Base-by-base conservation (phyloP, 2,888 invertebrate genomes). In the Vandiemenella viatica region DNA sequence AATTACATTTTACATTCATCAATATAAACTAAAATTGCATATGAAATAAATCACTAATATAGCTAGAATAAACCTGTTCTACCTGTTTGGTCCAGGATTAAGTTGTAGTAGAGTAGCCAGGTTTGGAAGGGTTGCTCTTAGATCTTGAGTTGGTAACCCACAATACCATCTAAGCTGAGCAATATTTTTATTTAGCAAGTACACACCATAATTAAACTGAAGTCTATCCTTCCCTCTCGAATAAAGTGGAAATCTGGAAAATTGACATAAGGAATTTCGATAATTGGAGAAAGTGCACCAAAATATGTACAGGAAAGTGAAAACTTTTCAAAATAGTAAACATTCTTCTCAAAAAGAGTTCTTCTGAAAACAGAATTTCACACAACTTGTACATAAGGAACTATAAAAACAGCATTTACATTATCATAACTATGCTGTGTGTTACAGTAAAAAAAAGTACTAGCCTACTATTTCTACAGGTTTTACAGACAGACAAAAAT, bases 181-280 rank as follows among this genome's bases (percentile, higher is more conserved):
- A 53, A 97, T 85, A 63, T 96, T 92, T 67, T 92, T 93, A 69
- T 95, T 95, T 22, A 96, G 69, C 13, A 95, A 71, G 63, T 87
- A 95, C 54, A 95, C 83, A 4, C 83, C 95, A 66, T 93, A 93
- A 53, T 86, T 80, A 62, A 91, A 90, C 56, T 84, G 74, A 7
- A 83, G 75, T 51, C 78, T 75, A 60, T 87, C 85, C 58, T 84
- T 85, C 38, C 85, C 81, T 59, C 82, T 76, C 1, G 80, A 77
- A 65, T 80, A 90, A 13, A 93, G 67, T 0, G 91, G 90, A 64
- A 91, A 90, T 61, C 91, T 91, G 65, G 15, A 69, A 68, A 54
- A 51, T 45, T 21, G 47, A 47, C 26, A 20, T 46, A 32, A 46
- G 26, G 43, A 15, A n/a, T 32, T 4, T 32, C 13, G 15, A 32